A percentile compares a stretch with the other conserved stretches of the same genome.
phyloP scores from a whole-genome alignment of 2,888 invertebrate species.

The Boloria selene region DNA sequence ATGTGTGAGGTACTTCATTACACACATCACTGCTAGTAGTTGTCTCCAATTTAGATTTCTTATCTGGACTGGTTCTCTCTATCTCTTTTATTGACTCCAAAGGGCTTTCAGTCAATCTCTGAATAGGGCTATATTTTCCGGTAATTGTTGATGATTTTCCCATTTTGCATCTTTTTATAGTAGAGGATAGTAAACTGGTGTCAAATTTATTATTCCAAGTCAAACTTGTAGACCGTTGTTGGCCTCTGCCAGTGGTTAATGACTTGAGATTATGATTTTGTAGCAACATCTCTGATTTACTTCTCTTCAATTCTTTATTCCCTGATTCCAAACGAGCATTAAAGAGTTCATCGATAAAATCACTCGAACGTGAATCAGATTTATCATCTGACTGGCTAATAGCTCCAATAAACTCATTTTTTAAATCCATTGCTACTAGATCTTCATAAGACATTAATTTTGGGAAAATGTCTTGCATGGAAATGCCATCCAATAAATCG shows the following conservation, averaged over 20 bases:
- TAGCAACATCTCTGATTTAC: slow-evolving; percentile 85
- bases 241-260: slow-evolving; percentile 78
- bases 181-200: slow-evolving; percentile 80
- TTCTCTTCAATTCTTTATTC: slow-evolving; percentile 83
- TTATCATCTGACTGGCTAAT: slow-evolving; percentile 73
- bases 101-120: slow-evolving; percentile 60
- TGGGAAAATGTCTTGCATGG: slow-evolving; percentile 92
- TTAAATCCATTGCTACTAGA: slow-evolving; percentile 84
- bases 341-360: slow-evolving; percentile 81
- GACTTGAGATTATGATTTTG: slow-evolving; percentile 76
- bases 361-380: slow-evolving; percentile 77
- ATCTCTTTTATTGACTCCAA: slow-evolving; percentile 67
- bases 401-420: slow-evolving; percentile 81
- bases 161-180: slow-evolving; percentile 87
- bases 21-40: slow-evolving; percentile 54
- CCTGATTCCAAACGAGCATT: slow-evolving; percentile 77
- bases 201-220: slow-evolving; percentile 88
- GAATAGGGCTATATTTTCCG: slow-evolving; percentile 72
- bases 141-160: slow-evolving; percentile 71
- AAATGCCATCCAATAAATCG: slow-evolving; percentile 91
- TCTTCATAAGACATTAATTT: slow-evolving; percentile 87
- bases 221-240: slow-evolving; percentile 86
- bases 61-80: slow-evolving; percentile 55
- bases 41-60: slow-evolving; percentile 64
- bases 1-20: slow-evolving; percentile 71